Conservation (phyloP, 2,888 invertebrate genomes). For the Erebia epiphron region DNA sequence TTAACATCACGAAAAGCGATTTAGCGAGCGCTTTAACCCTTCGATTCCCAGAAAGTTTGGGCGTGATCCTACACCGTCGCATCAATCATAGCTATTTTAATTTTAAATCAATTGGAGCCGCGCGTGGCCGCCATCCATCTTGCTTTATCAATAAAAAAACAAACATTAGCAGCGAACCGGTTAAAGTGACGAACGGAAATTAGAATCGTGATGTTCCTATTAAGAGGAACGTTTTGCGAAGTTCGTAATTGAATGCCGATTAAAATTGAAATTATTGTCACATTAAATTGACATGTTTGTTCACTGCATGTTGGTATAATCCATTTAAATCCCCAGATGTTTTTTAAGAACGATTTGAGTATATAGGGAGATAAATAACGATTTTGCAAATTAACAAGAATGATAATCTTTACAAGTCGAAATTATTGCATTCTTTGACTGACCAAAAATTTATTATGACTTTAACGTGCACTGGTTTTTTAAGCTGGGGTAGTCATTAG, state of each 20-base stretch:
- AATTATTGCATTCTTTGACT: no score
- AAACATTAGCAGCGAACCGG: conserved; percentile 42
- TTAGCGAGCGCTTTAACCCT: conserved; percentile 56
- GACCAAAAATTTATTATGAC: no score
- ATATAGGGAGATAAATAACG: no score
- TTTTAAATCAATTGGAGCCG: conserved; percentile 78
- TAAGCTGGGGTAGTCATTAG: no score
- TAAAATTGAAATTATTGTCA: not conserved
- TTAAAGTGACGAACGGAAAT: conserved; percentile 35
- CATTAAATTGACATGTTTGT: not conserved
- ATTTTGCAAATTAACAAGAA: no score
- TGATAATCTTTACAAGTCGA: no score
- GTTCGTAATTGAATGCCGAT: not conserved
- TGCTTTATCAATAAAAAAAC: conserved; percentile 63
- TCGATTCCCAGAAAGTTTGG: conserved; percentile 65
- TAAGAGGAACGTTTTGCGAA: conserved; percentile 3
- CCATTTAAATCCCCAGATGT: no score
- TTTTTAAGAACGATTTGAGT: no score
- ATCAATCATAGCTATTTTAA: conserved; percentile 76
- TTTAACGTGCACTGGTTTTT: no score
- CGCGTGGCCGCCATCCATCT: conserved; percentile 78
- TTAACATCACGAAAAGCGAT: conserved; percentile 45
- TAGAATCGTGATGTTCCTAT: conserved; percentile 33
- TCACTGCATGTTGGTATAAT: not conserved
- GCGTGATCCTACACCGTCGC: conserved; percentile 62